phyloP scores from a whole-genome alignment of 1,140 invertebrate genomes.

The Habropoda laboriosa region DNA sequence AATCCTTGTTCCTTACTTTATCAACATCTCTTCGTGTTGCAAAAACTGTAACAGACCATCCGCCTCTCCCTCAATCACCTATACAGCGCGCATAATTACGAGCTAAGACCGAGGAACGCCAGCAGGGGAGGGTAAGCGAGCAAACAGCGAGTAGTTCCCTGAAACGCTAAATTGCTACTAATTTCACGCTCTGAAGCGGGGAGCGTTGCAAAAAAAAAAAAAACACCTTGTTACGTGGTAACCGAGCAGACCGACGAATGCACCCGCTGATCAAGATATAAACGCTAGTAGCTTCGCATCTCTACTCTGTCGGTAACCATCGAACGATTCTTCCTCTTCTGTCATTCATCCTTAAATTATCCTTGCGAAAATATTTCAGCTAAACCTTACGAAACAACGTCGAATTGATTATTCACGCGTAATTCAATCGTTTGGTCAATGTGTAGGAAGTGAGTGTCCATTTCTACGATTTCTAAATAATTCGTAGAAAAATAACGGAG shows the following conservation, averaged over 20 bases:
- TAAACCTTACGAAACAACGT: no score
- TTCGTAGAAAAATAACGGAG: no score
- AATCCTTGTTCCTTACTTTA: background rate
- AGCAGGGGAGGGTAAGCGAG: background rate
- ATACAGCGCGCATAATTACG: background rate
- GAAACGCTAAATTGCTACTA: conserved; percentile 42
- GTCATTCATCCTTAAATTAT: no score
- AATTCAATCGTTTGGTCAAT: no score
- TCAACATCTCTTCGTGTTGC: background rate
- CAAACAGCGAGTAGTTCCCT: conserved; percentile 8
- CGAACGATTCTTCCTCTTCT: background rate
- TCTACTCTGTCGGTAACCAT: background rate
- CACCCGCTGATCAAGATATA: conserved; percentile 3
- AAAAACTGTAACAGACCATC: background rate
- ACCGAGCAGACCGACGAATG: conserved; percentile 12
- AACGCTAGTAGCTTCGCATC: background rate
- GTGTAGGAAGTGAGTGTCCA: no score
- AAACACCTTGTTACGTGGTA: conserved; percentile 16
- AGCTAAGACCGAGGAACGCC: background rate
- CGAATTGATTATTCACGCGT: no score
- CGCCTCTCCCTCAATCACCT: background rate
- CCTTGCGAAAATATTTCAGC: no score
- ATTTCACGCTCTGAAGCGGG: conserved; percentile 42
- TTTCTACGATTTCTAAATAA: no score
- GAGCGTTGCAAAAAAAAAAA: conserved; percentile 35